phyloP scores from a whole-genome alignment of 2,888 invertebrate genomes.

The Elmis aenea region DNA sequence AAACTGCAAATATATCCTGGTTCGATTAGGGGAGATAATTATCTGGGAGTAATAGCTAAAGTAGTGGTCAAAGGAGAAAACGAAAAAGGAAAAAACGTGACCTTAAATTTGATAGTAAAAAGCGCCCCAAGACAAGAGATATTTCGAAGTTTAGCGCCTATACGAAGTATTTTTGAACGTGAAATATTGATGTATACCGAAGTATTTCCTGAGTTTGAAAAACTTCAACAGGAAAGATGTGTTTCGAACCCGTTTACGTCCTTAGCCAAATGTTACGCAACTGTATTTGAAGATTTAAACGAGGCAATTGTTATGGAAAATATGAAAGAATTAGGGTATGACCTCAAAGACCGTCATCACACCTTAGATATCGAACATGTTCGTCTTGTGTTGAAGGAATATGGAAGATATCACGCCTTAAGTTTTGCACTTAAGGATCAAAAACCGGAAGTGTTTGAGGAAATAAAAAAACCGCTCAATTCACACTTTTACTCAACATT shows the following conservation, averaged over 20 bases:
- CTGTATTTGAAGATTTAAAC: slow-evolving; percentile 16
- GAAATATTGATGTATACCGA: slow-evolving; percentile 26
- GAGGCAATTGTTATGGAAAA: slow-evolving; percentile 30
- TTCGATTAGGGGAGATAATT: slow-evolving; percentile 31
- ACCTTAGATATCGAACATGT: slow-evolving; percentile 31
- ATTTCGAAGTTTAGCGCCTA: slow-evolving; percentile 24
- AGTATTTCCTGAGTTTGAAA: slow-evolving; percentile 13
- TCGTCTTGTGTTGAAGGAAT: slow-evolving; percentile 27
- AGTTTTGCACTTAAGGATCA: slow-evolving; percentile 31
- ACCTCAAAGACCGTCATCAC: slow-evolving; percentile 20
- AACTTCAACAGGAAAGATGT: slow-evolving; percentile 12
- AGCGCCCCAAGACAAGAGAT: slow-evolving; percentile 24
- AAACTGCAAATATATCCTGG: slow-evolving; percentile 21
- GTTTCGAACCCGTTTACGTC: slow-evolving; percentile 16
- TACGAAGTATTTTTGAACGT: slow-evolving; percentile 25
- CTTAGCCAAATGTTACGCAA: slow-evolving; percentile 18
- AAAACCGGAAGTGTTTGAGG: slow-evolving; percentile 24
- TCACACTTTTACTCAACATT: slow-evolving; percentile 13
- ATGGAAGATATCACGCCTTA: slow-evolving; percentile 33
- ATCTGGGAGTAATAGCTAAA: slow-evolving; percentile 28
- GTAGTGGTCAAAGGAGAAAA: slow-evolving; percentile 16
- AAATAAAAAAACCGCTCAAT: slow-evolving; percentile 16
- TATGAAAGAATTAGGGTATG: slow-evolving; percentile 28
- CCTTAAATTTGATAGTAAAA: slow-evolving; percentile 32
- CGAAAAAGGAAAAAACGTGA: slow-evolving; percentile 10